Evolutionary conservation across 1,140 invertebrate species (phyloP), one percentile per base, ranked within the genome.

Genomic region (Neodiprion pinetum): DNA sequence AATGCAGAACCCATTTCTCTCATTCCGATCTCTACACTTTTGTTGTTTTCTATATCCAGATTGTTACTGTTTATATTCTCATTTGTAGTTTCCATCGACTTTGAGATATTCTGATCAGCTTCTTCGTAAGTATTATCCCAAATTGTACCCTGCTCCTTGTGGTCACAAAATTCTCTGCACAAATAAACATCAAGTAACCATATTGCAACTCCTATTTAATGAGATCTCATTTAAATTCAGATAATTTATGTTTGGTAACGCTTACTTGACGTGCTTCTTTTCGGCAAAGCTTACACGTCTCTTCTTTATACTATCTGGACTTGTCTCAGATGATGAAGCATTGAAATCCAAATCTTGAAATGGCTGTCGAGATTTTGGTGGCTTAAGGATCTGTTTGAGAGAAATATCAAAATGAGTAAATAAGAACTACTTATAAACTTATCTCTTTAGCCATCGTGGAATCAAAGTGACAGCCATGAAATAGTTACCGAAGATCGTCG

Each of bases 111-210:
- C 11, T 50, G 73, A 50, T 85, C 84, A 74, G 78, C 78, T 67
- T 85, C 84, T 72, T 85, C 84, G 70, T 85, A 85, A 0, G 83
- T 85, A 73, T 70, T 82, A 65, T 84, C 78, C 83, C 83, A 85
- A 9, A 83, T 75, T 48, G 82, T 85, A 17, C 84, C 84, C 74
- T 84, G 82, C 12, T 85, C 82, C 17, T 78, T 49, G 8, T 81
- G 80, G 71, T 84, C 81, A 66, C 77, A 81, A 76, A 84, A 85
- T 76, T 85, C 81, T 80, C 83, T 85, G n/a, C 12, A 72, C 1
- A 82, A 76, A 75, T 8, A 72, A 81, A 67, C 70, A 71, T 49
- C 7, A n/a, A 69, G 9, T 8, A 67, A 72, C 69, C 66, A n/a
- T 8, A 47, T 69, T 28, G 10, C 40, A 12, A 47, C 40, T 21